Conservation (phyloP, 2,888 invertebrate genomes). For the Philonicus albiceps region DNA sequence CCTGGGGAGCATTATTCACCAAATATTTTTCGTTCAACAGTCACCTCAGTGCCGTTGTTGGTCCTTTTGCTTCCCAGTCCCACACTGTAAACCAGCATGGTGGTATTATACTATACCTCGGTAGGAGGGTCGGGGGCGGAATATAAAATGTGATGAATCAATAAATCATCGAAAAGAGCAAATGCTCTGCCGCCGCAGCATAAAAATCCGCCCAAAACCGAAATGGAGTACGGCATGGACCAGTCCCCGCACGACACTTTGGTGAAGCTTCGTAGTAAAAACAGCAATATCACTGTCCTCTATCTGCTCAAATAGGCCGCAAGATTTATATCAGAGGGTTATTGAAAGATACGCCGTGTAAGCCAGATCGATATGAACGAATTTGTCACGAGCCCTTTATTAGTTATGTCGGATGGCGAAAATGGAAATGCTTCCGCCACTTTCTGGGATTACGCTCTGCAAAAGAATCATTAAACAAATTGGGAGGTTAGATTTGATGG, state of each 20-base stretch:
- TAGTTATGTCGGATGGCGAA: conserved; percentile 35
- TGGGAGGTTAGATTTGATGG: conserved; percentile 30
- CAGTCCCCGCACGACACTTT: conserved; percentile 1
- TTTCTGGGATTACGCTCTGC: conserved; percentile 22
- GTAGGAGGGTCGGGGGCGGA: not conserved
- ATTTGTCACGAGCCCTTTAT: conserved; percentile 39
- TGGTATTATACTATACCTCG: too few relatives aligned
- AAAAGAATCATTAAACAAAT: conserved; percentile 35
- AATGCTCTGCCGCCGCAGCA: not conserved
- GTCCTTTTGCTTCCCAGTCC: not conserved
- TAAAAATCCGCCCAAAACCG: not conserved
- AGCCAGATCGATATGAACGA: conserved; percentile 27
- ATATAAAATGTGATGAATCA: conserved; percentile 38
- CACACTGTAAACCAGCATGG: not conserved
- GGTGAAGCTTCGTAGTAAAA: conserved; percentile 3
- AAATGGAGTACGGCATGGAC: not conserved
- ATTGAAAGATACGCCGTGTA: conserved; percentile 37
- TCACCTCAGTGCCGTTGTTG: not conserved
- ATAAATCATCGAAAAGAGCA: conserved; percentile 28
- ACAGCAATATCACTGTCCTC: conserved; percentile 7
- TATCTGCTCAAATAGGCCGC: conserved; percentile 5
- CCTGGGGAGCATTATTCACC: conserved; percentile 21
- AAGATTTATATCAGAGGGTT: conserved; percentile 38
- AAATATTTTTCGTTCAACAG: conserved; percentile 2
- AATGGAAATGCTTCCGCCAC: not conserved